Evolutionary conservation across 2,113 vertebrate species (phyloP), one percentile per base, ranked within the genome.

Genomic region (Oreotrochilus melanogaster): DNA sequence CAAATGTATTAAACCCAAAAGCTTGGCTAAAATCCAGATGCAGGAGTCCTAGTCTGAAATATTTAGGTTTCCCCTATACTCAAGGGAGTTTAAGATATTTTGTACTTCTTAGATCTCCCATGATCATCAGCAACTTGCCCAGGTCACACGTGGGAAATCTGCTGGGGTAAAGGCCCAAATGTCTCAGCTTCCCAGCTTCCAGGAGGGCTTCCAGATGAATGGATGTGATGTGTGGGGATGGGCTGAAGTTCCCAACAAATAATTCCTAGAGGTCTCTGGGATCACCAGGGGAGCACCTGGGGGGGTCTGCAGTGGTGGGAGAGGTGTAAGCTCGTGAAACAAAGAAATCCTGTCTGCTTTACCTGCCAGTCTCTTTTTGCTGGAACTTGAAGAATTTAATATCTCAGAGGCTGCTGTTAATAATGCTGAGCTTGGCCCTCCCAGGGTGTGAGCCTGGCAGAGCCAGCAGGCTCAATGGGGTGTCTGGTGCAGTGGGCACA

Each of bases 401-500:
- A 28, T 64, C 65, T 71, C 48, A 64, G 86, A 71, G 47, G 51
- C 76, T 71, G 60, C 81, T 53, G 23, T 64, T 51, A 33, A 14
- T n/a, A 4, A 28, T 19, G 7, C 50, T 7, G 69, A 74, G 75
- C 7, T 31, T 83, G 89, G 62, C 30, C 37, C 7, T 47, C 19
- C 7, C 50, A 57, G 71, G 47, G 56, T 5, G 51, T 33, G 69
- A 91, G 69, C 45, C 75, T 91, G 89, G 79, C 67, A 91, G 39
- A 13, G 60, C 60, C 35, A 62, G 43, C 79, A 18, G 82, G 53
- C 64, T 53, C 39, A 64, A 51, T 1, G 54, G 69, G 72, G 76
- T 53, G 2, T 0, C 9, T 35, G 82, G 74, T 0, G 0, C 39
- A 12, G 66, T 2, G 6, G 57, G 61, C 70, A 64, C 6, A 0